Base-by-base conservation (phyloP, 2,888 invertebrate genomes). In the Diloba caeruleocephala region DNA sequence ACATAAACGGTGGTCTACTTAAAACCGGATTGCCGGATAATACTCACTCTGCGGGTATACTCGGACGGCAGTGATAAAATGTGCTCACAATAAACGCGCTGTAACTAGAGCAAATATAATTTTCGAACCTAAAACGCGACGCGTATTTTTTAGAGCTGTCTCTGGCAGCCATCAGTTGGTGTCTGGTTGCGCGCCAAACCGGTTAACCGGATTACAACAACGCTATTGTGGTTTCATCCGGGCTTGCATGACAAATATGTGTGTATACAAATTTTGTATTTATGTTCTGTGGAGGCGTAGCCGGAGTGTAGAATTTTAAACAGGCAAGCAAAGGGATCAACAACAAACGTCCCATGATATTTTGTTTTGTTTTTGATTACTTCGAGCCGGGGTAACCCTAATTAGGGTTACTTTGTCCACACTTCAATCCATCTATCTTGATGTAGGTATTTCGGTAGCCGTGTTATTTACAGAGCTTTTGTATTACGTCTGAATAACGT, bases 191-290 rank as follows among this genome's bases (percentile, higher is more conserved):
- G 82, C 81, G 82, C 68, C 78, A 84, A 81, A 77, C 83, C 82
- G 76, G 79, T 71, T 82, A 82, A 85, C 80, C 79, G 74, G 82
- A 86, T 85, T 84, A 86, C 77, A 79, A 70, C 76, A 67, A 74
- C 75, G 81, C 79, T 81, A 70, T 80, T 84, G 84, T 74, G 81
- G 81, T 81, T 79, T 72, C 66, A 62, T 66, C 64, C 66, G 71
- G 70, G 65, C 65, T 65, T 67, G 67, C 66, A 71, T 78, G 74
- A 76, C 77, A 79, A 79, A 82, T 75, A 76, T 73, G 58, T 59
- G 64, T 60, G 62, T 67, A 72, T 42, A 13, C 64, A 75, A 78
- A 82, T 80, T 75, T 68, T 21, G 71, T 64, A 70, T 81, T 76
- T 76, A 70, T 71, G 64, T 74, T 66, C 52, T 17, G 49, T 46